These are phyloP conservation scores for Phania funesta DNA, from an alignment of 2,888 invertebrate species.

Conservation along the genomic window DNA sequence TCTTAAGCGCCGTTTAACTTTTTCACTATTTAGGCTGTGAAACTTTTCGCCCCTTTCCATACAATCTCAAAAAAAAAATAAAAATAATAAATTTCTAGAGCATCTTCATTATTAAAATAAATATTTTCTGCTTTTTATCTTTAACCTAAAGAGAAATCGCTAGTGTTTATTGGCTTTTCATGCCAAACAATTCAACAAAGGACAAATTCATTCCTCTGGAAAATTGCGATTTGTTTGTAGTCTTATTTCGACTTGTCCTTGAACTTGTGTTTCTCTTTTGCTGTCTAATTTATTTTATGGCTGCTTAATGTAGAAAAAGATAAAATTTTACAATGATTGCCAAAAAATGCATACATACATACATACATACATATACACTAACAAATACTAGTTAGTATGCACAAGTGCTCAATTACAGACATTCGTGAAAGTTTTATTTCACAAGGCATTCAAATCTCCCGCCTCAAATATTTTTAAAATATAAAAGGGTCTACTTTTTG, in stretches of 20 bases:
- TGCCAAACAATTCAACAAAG: conserved; percentile 18
- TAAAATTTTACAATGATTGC: conserved; percentile 28
- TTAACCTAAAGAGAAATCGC: background rate
- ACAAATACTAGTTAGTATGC: background rate
- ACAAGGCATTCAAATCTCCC: no score
- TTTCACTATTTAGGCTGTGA: no score
- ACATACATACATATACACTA: background rate
- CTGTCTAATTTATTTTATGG: conserved; percentile 27
- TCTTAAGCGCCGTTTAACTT: no score
- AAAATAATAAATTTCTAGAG: background rate
- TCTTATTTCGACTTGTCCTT: conserved; percentile 26
- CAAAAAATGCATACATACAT: conserved; percentile 9
- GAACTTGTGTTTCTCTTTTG: conserved; percentile 31
- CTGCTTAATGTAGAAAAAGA: conserved; percentile 20
- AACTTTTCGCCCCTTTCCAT: no score
- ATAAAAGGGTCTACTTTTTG: no score
- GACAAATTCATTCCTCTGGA: conserved; percentile 10
- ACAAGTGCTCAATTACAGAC: background rate
- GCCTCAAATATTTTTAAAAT: no score
- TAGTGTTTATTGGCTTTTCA: conserved; percentile 22
- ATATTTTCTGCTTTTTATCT: background rate
- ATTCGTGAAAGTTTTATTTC: no score
- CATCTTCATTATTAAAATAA: background rate
- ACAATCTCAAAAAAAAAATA: no score
- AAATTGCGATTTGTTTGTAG: background rate